Conservation (phyloP, 2,888 invertebrate species). For the Heliothis peltigera region DNA sequence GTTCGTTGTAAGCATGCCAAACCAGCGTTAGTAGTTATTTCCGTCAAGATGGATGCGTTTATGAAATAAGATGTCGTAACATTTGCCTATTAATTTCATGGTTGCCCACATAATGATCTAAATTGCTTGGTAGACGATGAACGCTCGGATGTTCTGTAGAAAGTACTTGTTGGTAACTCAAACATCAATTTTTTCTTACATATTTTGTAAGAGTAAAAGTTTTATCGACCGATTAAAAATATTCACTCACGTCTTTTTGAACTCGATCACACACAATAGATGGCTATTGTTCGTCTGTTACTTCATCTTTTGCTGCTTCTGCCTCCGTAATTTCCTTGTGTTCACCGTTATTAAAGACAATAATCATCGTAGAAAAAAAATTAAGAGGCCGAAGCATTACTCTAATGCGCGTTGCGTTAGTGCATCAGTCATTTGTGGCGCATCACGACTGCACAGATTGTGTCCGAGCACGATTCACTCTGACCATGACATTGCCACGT, state of each 20-base stretch:
- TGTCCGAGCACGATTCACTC: conserved; percentile 76
- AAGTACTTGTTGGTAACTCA: conserved; percentile 57
- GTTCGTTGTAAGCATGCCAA: conserved; percentile 60
- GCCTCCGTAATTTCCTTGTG: conserved; percentile 71
- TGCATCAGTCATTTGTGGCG: conserved; percentile 77
- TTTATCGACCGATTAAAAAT: conserved; percentile 41
- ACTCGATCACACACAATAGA: conserved; percentile 54
- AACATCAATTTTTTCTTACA: conserved; percentile 37
- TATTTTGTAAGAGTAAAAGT: conserved; percentile 31
- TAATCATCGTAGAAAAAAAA: conserved; percentile 74
- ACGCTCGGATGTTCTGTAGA: conserved; percentile 39
- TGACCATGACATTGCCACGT: conserved; percentile 86
- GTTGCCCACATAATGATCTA: conserved; percentile 75
- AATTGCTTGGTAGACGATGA: conserved; percentile 58
- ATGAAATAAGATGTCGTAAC: conserved; percentile 78
- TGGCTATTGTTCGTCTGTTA: conserved; percentile 59
- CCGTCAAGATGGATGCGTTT: conserved; percentile 77
- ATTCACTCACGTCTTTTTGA: conserved; percentile 43
- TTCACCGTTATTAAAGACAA: conserved; percentile 81
- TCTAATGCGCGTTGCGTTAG: conserved; percentile 80
- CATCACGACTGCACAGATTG: conserved; percentile 79
- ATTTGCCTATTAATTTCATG: conserved; percentile 79
- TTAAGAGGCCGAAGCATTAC: conserved; percentile 76
- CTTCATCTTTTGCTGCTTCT: conserved; percentile 63
- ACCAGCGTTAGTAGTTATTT: conserved; percentile 75